Percentiles rank a stretch among this genome's conserved stretches.
Conservation (phyloP, 53 echinoderm and acorn worm species). For the Arbacia lixula region DNA sequence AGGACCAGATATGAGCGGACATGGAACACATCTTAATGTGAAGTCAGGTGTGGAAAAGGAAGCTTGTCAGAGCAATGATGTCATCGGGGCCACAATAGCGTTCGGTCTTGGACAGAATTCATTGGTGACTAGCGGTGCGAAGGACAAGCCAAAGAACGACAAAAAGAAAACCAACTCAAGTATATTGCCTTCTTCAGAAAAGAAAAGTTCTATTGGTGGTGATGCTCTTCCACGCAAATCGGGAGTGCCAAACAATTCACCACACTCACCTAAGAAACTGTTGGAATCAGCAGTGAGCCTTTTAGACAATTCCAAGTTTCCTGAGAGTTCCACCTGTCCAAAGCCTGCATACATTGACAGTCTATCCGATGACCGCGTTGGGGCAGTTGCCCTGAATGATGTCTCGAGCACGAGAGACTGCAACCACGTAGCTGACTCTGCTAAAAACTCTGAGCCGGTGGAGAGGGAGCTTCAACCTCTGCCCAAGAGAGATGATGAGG, state of each 20-base stretch:
- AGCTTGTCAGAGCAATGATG: neutral
- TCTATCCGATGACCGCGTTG: neutral
- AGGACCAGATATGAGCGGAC: neutral
- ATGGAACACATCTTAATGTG: neutral
- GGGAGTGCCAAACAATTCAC: neutral
- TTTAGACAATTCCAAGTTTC: conserved; percentile 9
- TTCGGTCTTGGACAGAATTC: neutral
- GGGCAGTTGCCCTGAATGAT: conserved; percentile 31
- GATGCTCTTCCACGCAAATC: neutral
- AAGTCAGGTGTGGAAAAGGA: neutral
- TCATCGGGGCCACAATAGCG: conserved; percentile 24
- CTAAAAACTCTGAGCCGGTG: neutral
- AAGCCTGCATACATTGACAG: conserved; percentile 41
- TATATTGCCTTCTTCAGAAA: conserved; percentile 11
- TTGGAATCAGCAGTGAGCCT: conserved; percentile 17
- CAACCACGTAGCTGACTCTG: neutral
- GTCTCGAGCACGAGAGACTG: neutral
- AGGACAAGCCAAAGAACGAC: neutral
- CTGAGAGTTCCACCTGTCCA: conserved; percentile 41
- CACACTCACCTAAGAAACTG: conserved; percentile 20
- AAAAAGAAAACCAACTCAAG: conserved; percentile 15
- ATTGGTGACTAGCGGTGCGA: neutral
- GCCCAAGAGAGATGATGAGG: neutral
- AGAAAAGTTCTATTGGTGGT: conserved; percentile 4
- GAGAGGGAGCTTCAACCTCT: conserved; percentile 36